These are phyloP conservation scores for Oncorhynchus mykiss DNA, from an alignment of 2,113 vertebrate species.

Conservation along the genomic window DNA sequence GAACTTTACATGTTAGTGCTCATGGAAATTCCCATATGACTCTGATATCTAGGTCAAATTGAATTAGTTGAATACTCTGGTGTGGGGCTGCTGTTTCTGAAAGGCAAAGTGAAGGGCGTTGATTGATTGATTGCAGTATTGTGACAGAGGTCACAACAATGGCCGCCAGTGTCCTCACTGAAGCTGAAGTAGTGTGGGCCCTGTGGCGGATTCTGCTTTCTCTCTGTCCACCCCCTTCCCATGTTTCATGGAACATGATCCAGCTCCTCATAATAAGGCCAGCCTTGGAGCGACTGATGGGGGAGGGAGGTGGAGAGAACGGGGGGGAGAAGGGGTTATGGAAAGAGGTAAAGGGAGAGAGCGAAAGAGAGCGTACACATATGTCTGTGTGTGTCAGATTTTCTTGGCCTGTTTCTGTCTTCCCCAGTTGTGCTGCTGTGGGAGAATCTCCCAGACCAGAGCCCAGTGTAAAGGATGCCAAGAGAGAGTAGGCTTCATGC, in stretches of 20 bases:
- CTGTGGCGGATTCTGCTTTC: neutral
- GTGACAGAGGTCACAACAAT: neutral
- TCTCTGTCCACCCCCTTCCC: slow-evolving; percentile 16
- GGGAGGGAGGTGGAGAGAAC: neutral
- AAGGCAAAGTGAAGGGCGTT: neutral
- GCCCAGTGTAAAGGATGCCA: no score
- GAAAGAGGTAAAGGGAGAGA: slow-evolving; percentile 7
- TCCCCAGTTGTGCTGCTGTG: slow-evolving; percentile 20
- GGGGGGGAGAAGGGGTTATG: slow-evolving; percentile 11
- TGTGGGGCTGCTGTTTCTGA: neutral
- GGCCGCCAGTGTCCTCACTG: neutral
- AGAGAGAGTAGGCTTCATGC: no score
- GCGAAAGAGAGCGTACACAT: slow-evolving; percentile 10
- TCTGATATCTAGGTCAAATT: slow-evolving; percentile 1
- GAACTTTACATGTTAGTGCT: no score
- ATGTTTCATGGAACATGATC: slow-evolving; percentile 41
- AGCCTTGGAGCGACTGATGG: neutral
- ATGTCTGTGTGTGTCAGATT: slow-evolving; percentile 38
- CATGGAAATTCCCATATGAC: neutral
- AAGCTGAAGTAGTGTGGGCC: neutral
- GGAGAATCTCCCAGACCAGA: slow-evolving; percentile 30
- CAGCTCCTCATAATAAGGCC: slow-evolving; percentile 32
- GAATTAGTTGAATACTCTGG: neutral
- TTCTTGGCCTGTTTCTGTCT: slow-evolving; percentile 44
- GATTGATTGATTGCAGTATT: neutral